phyloP scores from a whole-genome alignment of 2,797 vertebrate species.

The Semotilus atromaculatus region DNA sequence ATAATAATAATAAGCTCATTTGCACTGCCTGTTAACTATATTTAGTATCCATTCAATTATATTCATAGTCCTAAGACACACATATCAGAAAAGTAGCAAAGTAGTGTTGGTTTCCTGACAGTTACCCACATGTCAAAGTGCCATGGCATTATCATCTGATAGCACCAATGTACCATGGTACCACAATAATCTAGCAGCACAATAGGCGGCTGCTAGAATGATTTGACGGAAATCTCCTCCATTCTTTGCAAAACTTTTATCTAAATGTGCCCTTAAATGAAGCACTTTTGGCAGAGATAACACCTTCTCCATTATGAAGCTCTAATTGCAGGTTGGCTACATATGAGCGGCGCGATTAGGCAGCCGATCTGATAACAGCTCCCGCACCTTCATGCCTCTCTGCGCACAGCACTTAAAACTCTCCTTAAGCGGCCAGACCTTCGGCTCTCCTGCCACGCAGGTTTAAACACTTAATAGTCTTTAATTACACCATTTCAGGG shows the following conservation, averaged over 20 bases:
- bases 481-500: constrained; percentile 65
- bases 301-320: constrained; percentile 59
- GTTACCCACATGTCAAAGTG: not conserved
- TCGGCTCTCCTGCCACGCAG: constrained; percentile 50
- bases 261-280: constrained; percentile 44
- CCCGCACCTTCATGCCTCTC: constrained; percentile 53
- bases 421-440: constrained; percentile 46
- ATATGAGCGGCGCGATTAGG: constrained; percentile 56
- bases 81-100: not conserved
- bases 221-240: constrained; percentile 28
- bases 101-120: not conserved
- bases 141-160: not conserved
- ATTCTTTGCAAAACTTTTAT: constrained; percentile 47
- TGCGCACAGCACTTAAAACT: constrained; percentile 56
- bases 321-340: constrained; percentile 61
- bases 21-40: not conserved
- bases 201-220: not conserved
- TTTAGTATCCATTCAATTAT: not conserved
- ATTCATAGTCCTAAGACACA: not conserved
- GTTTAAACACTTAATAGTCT: constrained; percentile 68
- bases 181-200: not conserved
- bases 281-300: constrained; percentile 56
- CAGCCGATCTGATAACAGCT: constrained; percentile 59
- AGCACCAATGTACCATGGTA: not conserved
- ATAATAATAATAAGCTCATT: not conserved